Percentiles rank a stretch among this genome's conserved stretches.
Evolutionary conservation across 2,797 vertebrate species (phyloP).

Genomic region (Xenopus petersii): DNA sequence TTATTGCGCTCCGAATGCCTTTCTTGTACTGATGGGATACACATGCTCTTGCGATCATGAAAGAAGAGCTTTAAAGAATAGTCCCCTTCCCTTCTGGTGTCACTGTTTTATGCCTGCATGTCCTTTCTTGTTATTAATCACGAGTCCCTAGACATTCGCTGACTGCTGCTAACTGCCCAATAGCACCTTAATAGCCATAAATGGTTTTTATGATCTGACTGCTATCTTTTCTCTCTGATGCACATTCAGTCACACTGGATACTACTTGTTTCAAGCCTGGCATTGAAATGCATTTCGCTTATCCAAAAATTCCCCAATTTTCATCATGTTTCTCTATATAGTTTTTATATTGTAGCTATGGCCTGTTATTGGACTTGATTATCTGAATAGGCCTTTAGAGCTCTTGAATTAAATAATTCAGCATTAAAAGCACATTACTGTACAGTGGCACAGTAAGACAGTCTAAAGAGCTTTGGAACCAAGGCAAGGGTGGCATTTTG

Average conservation of each 20-base stretch:
- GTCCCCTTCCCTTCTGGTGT: constrained; percentile 19
- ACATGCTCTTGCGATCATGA: neutral
- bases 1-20: neutral
- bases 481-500: too few species aligned
- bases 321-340: too few species aligned
- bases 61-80: neutral
- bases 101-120: constrained; percentile 25
- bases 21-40: neutral
- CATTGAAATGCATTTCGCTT: neutral
- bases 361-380: too few species aligned
- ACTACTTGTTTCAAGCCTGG: constrained; percentile 13
- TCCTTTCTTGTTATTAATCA: constrained; percentile 53
- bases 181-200: constrained; percentile 56
- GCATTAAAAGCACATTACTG: too few species aligned
- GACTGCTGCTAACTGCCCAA: constrained; percentile 54
- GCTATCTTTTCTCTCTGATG: constrained; percentile 39
- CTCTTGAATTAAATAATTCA: too few species aligned
- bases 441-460: too few species aligned
- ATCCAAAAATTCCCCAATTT: too few species aligned
- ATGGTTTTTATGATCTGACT: constrained; percentile 55
- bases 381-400: too few species aligned
- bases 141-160: constrained; percentile 54
- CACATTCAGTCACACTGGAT: constrained; percentile 39
- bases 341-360: too few species aligned
- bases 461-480: too few species aligned